Evolutionary conservation across 2,113 vertebrate genomes (phyloP).

Genomic region (Lucifuga dentata): DNA sequence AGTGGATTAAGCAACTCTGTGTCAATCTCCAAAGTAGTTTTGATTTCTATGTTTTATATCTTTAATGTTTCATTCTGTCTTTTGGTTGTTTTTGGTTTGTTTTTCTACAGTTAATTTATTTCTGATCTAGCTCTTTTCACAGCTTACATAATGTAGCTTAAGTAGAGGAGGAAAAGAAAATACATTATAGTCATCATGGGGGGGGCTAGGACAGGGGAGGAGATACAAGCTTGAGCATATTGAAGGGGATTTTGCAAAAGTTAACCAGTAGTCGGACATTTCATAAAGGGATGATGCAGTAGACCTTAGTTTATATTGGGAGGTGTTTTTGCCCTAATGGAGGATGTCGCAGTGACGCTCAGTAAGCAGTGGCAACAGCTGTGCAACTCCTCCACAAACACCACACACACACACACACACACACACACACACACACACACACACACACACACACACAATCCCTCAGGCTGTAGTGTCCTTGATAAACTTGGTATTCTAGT

Average conservation of each 20-base stretch:
- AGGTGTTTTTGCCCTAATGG: slow-evolving; percentile 42
- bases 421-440: too few species aligned
- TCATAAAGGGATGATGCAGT: slow-evolving; percentile 49
- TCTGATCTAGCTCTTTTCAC: slow-evolving; percentile 98
- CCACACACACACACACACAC: slow-evolving; percentile 1
- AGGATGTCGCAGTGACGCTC: slow-evolving; percentile 48
- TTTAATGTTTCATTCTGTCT: slow-evolving; percentile 77
- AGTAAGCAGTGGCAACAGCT: slow-evolving; percentile 44
- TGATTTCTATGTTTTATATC: slow-evolving; percentile 83
- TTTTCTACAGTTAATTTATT: slow-evolving; percentile 94
- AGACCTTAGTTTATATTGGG: slow-evolving; percentile 33
- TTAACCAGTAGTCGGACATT: slow-evolving; percentile 26
- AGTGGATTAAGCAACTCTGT: slow-evolving; percentile 96
- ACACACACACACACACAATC: slow-evolving; percentile 9
- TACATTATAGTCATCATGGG: slow-evolving; percentile 12
- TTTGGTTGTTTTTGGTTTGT: slow-evolving; percentile 89
- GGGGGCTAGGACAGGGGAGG: slow-evolving; percentile 32
- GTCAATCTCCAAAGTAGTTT: slow-evolving; percentile 92
- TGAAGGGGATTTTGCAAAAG: slow-evolving; percentile 30
- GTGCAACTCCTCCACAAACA: slow-evolving; percentile 11
- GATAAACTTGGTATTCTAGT: slow-evolving; percentile 65
- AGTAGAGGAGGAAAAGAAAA: slow-evolving; percentile 28
- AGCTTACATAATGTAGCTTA: slow-evolving; percentile 86
- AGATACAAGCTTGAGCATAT: slow-evolving; percentile 31
- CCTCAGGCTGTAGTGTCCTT: slow-evolving; percentile 62